Base-by-base conservation (phyloP, 2,888 invertebrate genomes). In the Platerodrilus igneus region DNA sequence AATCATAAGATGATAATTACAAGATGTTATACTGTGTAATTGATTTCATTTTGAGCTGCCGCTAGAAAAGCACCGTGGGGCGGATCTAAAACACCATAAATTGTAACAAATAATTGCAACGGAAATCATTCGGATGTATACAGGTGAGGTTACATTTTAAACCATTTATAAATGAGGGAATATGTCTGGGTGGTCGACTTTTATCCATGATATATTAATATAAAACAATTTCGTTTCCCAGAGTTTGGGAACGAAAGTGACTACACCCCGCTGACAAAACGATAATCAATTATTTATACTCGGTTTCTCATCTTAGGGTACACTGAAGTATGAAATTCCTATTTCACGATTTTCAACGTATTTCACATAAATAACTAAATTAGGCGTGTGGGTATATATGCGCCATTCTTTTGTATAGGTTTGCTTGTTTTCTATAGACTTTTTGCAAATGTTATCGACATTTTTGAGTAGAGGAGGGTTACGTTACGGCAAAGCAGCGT, bases 21-120 rank as follows among this genome's bases (percentile, higher is more conserved):
- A 34, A 47, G 43, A 43, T 43, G 47, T 37, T 42, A 23, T n/a
- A n/a, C 31, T 18, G 19, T 21, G 37, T 42, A 43, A 47, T 34
- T 47, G 37, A 37, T 35, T 41, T 41, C 44, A 28, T 46, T 52
- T 25, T 41, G 37, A 38, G 31, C 37, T 33, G 45, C 53, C 47
- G 51, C 47, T 36, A 34, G 29, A 37, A 17, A 22, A 37, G 23
- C 22, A 14, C 37, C 50, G 30, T 41, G 35, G 28, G 28, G 51
- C 45, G 48, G 47, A 43, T 33, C 32, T 41, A 31, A 35, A 23
- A 35, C 18, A 25, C 32, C 44, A 52, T 52, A 52, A 52, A 52
- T 52, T 48, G 43, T 41, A 42, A 33, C 41, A 41, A 47, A 50
- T 50, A 52, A 48, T 50, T 52, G 47, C 47, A 45, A 49, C 29